Evolutionary conservation across 2,113 vertebrate genomes (phyloP).

Genomic region (Centropristis striata): DNA sequence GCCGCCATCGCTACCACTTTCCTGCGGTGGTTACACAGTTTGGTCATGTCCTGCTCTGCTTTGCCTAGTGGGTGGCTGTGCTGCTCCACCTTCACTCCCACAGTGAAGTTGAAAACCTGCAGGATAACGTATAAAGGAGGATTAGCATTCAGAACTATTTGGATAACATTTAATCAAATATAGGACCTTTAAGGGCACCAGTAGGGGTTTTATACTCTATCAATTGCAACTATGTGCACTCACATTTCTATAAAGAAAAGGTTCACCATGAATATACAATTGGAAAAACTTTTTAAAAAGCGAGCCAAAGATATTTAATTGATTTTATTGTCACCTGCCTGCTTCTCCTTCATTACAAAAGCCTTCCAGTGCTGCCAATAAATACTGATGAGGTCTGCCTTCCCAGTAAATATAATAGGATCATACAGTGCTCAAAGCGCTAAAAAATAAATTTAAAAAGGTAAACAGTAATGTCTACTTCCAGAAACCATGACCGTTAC

Average conservation of each 20-base stretch:
- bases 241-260: background rate
- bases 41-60: slow-evolving; percentile 95
- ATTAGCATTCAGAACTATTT: background rate
- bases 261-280: slow-evolving; percentile 3
- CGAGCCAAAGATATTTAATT: background rate
- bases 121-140: background rate
- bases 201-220: background rate
- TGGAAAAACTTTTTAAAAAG: background rate
- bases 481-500: no score
- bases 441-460: no score
- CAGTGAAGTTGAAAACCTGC: slow-evolving; percentile 94
- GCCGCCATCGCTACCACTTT: slow-evolving; percentile 96
- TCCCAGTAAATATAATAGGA: no score
- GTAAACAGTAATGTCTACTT: no score
- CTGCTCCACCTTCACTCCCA: slow-evolving; percentile 88
- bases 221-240: background rate
- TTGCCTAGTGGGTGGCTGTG: slow-evolving; percentile 87
- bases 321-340: background rate
- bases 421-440: no score
- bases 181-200: background rate
- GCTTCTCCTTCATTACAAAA: background rate
- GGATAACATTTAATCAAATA: slow-evolving; percentile 1
- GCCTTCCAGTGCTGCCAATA: background rate
- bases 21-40: slow-evolving; percentile 95
- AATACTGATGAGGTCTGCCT: background rate